Base-by-base conservation (phyloP, 2,797 vertebrate genomes). In the Corythornis leucogaster region DNA sequence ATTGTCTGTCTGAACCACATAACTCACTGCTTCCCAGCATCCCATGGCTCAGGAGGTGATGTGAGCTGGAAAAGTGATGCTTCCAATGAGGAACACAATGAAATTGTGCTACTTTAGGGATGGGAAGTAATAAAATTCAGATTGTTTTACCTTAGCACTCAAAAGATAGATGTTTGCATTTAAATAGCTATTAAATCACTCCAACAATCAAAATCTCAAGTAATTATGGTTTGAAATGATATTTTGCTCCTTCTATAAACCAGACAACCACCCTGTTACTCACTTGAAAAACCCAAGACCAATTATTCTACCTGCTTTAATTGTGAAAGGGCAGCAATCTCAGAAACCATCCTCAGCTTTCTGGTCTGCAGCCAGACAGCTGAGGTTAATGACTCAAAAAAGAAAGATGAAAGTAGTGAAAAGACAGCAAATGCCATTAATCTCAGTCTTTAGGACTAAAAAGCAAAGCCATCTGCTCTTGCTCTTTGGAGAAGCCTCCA, bases 401-500 rank as follows among this genome's bases (percentile, higher is more conserved):
- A 21, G 16, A 5, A 57, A 93, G 74, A 86, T 79, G 70, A 89
- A 70, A 80, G 42, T 8, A 53, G 31, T 62, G 63, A 81, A 67
- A 94, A 94, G 62, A 30, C 76, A 74, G 59, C 2, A 20, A 91
- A 59, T 33, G 30, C 21, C 63, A 79, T 77, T 31, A 58, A 75
- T 80, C 50, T 76, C 55, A 40, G 50, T 55, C 88, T 63, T 5
- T 6, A 57, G 16, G 76, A 84, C 38, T 76, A 22, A 57, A 80
- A 91, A 58, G 55, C 79, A 73, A 75, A 86, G 81, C 93, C 85
- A 90, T 91, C 93, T 94, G 87, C 89, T 94, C 24, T 2, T 2
- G 45, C 6, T 88, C 78, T 73, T 77, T 64, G 24, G 38, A 91
- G 42, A 67, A 12, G 54, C 70, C 74, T 93, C 67, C 78, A 68